Percentiles rank a stretch among this genome's conserved stretches.
Conservation (phyloP, 2,113 vertebrate species). For the Phylloscopus whistleri region DNA sequence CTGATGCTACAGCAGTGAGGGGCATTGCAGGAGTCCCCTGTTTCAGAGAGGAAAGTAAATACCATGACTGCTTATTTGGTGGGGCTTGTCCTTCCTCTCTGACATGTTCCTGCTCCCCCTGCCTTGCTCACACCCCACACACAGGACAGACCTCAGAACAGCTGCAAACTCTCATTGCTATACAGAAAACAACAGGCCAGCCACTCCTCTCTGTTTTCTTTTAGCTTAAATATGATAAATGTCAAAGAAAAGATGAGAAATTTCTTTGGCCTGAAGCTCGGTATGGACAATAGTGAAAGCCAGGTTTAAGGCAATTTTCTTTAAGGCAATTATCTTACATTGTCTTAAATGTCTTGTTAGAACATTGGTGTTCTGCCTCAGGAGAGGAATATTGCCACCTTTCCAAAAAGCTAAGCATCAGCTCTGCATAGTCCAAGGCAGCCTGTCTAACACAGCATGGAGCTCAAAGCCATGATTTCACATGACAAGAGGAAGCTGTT, state of each 20-base stretch:
- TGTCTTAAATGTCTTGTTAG: not conserved
- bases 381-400: not conserved
- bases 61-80: not conserved
- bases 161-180: constrained; percentile 20
- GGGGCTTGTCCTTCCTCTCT: not conserved
- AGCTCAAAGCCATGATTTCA: not conserved
- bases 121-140: not conserved
- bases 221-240: not conserved
- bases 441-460: not conserved
- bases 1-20: not conserved
- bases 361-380: not conserved
- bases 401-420: not conserved
- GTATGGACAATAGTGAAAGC: not conserved
- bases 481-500: not conserved
- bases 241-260: not conserved
- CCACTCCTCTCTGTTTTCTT: not conserved
- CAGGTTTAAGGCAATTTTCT: not conserved
- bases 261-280: not conserved
- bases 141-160: not conserved
- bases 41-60: not conserved
- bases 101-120: accelerated
- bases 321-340: not conserved
- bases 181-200: not conserved
- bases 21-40: not conserved
- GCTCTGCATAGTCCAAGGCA: not conserved